phyloP scores from a whole-genome alignment of 2,797 vertebrate genomes.

The Sebastes alutus region DNA sequence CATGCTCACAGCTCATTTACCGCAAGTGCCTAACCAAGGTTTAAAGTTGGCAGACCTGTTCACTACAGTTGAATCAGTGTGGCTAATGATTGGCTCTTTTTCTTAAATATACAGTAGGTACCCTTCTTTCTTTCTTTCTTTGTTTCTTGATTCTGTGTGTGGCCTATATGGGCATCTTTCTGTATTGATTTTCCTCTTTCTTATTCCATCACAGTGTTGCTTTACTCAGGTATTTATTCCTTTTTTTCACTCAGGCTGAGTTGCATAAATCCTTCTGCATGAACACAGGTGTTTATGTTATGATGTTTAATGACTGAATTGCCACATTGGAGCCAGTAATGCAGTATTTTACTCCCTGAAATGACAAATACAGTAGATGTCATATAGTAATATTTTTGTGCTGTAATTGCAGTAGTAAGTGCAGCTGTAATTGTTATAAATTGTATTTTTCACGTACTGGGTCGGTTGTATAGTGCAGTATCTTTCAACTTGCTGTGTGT shows the following conservation, averaged over 20 bases:
- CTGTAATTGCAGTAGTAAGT: constrained; percentile 69
- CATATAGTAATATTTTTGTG: constrained; percentile 64
- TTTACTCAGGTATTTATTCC: constrained; percentile 79
- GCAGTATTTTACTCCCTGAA: constrained; percentile 55
- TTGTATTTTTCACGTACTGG: constrained; percentile 66
- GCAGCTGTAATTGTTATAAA: constrained; percentile 65
- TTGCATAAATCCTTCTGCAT: constrained; percentile 66
- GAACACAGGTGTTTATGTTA: constrained; percentile 54
- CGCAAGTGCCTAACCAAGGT: constrained; percentile 84
- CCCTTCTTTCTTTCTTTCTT: not conserved
- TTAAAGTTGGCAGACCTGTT: constrained; percentile 47
- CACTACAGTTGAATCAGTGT: constrained; percentile 21
- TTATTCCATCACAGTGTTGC: constrained; percentile 50
- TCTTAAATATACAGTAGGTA: not conserved
- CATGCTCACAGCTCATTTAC: constrained; percentile 69
- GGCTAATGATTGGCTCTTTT: constrained; percentile 1
- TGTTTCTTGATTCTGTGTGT: not conserved
- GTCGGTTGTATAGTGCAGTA: constrained; percentile 63
- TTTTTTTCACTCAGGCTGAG: constrained; percentile 63
- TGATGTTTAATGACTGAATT: constrained; percentile 43
- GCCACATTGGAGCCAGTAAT: constrained; percentile 47
- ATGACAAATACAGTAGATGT: constrained; percentile 53
- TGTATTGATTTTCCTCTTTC: constrained; percentile 5
- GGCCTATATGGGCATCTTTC: constrained; percentile 11
- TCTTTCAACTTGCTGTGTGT: constrained; percentile 69